Evolutionary conservation across 1,140 invertebrate genomes (phyloP).

Genomic region (Calliphora vicina): DNA sequence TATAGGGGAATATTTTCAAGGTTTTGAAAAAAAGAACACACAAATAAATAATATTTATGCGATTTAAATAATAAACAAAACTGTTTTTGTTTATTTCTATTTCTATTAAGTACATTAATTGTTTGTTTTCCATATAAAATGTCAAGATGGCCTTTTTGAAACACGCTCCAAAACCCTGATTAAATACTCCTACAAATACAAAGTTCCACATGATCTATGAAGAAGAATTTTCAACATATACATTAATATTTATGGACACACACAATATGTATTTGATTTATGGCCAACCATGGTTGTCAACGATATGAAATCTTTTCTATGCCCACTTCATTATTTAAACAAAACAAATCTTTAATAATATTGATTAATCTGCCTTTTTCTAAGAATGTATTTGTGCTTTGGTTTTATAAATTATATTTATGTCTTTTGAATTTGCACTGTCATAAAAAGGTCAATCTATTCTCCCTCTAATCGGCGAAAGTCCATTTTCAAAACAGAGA

Average conservation of each 20-base stretch:
- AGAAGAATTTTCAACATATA: neutral
- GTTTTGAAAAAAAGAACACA: neutral
- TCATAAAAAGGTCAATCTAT: neutral
- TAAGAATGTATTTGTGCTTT: neutral
- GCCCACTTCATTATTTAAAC: neutral
- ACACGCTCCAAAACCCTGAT: neutral
- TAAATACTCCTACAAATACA: neutral
- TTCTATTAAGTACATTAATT: no score
- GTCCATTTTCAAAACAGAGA: neutral
- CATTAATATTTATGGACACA: neutral
- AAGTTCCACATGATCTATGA: neutral
- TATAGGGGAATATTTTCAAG: neutral
- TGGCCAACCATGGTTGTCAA: neutral
- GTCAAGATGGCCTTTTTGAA: neutral
- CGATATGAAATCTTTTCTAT: neutral
- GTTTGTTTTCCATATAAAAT: no score
- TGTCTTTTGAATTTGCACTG: neutral
- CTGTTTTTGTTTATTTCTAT: neutral
- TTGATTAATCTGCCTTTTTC: no score
- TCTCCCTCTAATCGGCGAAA: neutral
- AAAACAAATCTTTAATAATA: neutral
- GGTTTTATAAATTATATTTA: neutral
- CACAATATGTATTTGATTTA: neutral
- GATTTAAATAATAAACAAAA: neutral
- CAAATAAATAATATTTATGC: neutral